Base-by-base conservation (phyloP, 2,797 vertebrate genomes). In the Agapornis canus region DNA sequence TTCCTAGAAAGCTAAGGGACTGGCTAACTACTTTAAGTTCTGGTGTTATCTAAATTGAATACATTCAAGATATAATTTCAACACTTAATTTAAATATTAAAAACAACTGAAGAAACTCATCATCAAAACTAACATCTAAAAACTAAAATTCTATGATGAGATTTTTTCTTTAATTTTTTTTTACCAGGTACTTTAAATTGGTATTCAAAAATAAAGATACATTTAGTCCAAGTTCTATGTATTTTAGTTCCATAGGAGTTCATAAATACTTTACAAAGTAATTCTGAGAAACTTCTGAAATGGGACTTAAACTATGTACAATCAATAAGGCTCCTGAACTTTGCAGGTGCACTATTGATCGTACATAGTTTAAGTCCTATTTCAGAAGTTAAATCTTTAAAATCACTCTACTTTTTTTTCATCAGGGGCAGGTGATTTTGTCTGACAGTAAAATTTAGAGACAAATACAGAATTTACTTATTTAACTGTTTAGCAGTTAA, bases 171-270 rank as follows among this genome's bases (percentile, higher is more conserved):
- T 13, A 0, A 11, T 45, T 68, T 87, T 84, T 72, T 73, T 12
- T 79, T 63, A 48, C 1, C 2, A 54, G 1, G 1, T 29, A 56
- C 79, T 87, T 90, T 40, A 29, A 79, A 79, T n/a, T 29, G 5
- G 7, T 54, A 92, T 89, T 95, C 11, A 54, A 83, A 96, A 97
- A 83, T 85, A 96, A 96, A 91, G 80, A 91, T 81, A 19, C 10
- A 93, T 94, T 94, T 86, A 89, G 48, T 89, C 63, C 12, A 91
- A 94, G 52, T 92, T 91, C 54, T 80, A 64, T 56, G 49, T 26
- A 37, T 90, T 96, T 96, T 60, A 93, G 64, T 92, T 85, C 39
- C 89, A 76, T 68, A 39, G 18, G 42, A 94, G 49, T 85, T 95
- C 82, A 82, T 86, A 89, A 65, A 75, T 79, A 94, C 78, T 91